Base-by-base conservation (phyloP, 2,888 invertebrate species). In the Argyra leucocephala region DNA sequence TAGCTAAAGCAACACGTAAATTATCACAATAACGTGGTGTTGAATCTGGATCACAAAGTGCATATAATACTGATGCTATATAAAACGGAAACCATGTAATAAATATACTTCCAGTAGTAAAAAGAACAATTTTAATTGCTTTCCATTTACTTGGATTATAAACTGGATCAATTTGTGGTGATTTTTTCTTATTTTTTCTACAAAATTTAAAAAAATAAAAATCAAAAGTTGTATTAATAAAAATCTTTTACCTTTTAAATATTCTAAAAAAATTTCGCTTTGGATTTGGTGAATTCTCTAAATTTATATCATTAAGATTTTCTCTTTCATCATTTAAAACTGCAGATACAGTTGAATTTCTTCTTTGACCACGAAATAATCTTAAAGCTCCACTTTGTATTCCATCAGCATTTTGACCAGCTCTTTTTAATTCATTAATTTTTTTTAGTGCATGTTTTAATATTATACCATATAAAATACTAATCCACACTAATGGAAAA, bases 71-170 rank as follows among this genome's bases (percentile, higher is more conserved):
- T 3, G 83, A 82, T 3, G 81, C 78, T n/a, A 85, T 74, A 70
- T 86, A 86, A 71, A 83, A 86, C 1, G 86, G 87, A 48, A 72
- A 76, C 87, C 87, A 87, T 0, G 86, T 85, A 7, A 84, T 71
- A 68, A 86, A 75, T 70, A 86, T 85, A 71, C 84, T 83, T 2
- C 84, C 83, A 1, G 85, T 83, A 21, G 86, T 86, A 12, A 86
- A 80, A 72, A 84, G 74, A 0, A 87, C 86, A 22, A 87, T 82
- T 70, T 83, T 83, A 7, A 86, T 82, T 0, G 86, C 86, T 70
- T 85, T 83, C 82, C 84, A 84, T 75, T 84, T 85, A 65, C 81
- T 82, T 0, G 82, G 82, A 66, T 80, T 81, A 57, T 73, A 72
- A 36, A 70, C 70, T 21, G 70, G 66, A 15, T 68, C 66, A 22